Conservation (phyloP, 2,888 invertebrate species). For the Apodemia hepburni region DNA sequence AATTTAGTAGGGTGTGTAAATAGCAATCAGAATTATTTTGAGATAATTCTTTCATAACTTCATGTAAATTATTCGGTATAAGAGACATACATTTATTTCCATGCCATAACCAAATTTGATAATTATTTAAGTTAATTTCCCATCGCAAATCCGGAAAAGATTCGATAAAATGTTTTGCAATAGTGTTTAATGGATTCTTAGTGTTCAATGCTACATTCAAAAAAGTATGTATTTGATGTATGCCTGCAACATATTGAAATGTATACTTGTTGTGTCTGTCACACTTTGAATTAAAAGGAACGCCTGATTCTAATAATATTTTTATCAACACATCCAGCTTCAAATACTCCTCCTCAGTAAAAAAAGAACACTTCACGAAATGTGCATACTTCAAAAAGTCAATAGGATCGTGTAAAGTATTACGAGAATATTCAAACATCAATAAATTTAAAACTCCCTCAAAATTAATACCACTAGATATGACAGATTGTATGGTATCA, state of each 20-base stretch:
- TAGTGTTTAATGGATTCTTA: not conserved
- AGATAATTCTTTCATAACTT: not conserved
- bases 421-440: not conserved
- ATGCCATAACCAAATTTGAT: not conserved
- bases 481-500: not conserved
- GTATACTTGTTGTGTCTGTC: not conserved
- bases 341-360: not conserved
- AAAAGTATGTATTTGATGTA: conserved; percentile 5
- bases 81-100: not conserved
- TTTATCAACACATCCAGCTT: not conserved
- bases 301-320: not conserved
- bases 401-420: not conserved
- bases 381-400: not conserved
- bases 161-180: not conserved
- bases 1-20: not conserved
- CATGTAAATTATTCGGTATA: not conserved
- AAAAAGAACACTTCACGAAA: not conserved
- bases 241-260: not conserved
- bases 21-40: not conserved
- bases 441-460: conserved; percentile 4
- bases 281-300: conserved; percentile 1
- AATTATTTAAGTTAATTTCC: not conserved
- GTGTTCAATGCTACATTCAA: not conserved
- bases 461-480: not conserved
- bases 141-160: not conserved